These are phyloP conservation scores for Papilio xuthus DNA, from an alignment of 1,140 invertebrate species.

Conservation along the genomic window DNA sequence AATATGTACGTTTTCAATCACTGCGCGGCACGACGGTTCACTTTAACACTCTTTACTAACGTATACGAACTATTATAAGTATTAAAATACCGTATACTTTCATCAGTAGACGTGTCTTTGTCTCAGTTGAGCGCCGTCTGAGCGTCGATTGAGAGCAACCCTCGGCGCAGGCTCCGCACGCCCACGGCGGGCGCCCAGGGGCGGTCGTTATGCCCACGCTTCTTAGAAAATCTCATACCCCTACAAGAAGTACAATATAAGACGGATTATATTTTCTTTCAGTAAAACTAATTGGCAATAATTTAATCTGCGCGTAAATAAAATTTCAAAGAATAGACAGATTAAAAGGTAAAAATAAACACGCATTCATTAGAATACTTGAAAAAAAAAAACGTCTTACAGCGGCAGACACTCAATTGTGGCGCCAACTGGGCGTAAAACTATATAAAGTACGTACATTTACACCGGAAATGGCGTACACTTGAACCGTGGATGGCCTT, in stretches of 20 bases:
- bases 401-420: slow-evolving; percentile 39
- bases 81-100: slow-evolving; percentile 2
- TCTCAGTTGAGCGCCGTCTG: neutral
- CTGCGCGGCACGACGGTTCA: neutral
- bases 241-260: neutral
- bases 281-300: neutral
- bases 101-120: neutral
- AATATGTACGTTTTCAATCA: slow-evolving; percentile 1
- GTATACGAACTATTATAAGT: slow-evolving; percentile 5
- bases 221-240: slow-evolving; percentile 3
- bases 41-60: neutral
- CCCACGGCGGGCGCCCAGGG: slow-evolving; percentile 22
- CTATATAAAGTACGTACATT: slow-evolving; percentile 48
- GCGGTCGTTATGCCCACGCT: slow-evolving; percentile 32
- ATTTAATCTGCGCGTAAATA: neutral
- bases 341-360: neutral
- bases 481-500: slow-evolving; percentile 71
- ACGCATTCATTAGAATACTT: neutral
- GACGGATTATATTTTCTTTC: neutral
- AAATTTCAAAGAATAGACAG: neutral
- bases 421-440: slow-evolving; percentile 59
- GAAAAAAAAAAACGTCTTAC: slow-evolving; percentile 1
- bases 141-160: neutral
- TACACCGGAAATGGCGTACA: slow-evolving; percentile 66
- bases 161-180: slow-evolving; percentile 27